Evolutionary conservation across 2,888 invertebrate genomes (phyloP), one percentile per base, ranked within the genome.

Genomic region (Diaperis boleti): DNA sequence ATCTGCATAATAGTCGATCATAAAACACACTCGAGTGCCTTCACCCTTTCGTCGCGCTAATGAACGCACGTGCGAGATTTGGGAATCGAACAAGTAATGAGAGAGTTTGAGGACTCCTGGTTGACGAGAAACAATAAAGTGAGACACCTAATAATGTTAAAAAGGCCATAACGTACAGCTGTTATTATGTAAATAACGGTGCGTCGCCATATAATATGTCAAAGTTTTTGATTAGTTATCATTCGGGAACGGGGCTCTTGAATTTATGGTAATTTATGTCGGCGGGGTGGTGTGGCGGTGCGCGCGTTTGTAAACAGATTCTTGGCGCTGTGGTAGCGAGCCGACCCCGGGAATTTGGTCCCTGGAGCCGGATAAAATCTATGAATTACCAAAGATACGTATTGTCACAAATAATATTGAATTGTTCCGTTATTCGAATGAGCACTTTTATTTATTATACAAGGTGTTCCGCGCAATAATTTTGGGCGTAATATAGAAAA

Each of bases 101-200:
- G 8, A 15, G 15, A 8, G 45, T 62, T n/a, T 62, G 56, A 35
- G 42, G 29, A 39, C 44, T 50, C n/a, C 62, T 57, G 62, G 13
- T 20, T 11, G 10, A 26, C 50, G 37, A 52, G 59, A 59, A 63
- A 63, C 63, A 59, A 63, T 63, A 63, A 63, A 35, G 59, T 71
- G 69, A 71, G 73, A 76, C 74, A 75, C 72, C 74, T 75, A 75
- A 76, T 76, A 73, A 74, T 70, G 72, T 69, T 72, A 72, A 72
- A 72, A 71, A 70, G 71, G 72, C 72, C 73, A 72, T 76, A 76
- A 76, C 75, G 70, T 72, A 73, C 76, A 76, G 74, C 72, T 72
- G 76, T 69, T 73, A 72, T 71, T 71, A 74, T 74, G 74, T 71
- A 73, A 74, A 74, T 74, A 72, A 72, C 71, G 68, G 65, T 63